These are phyloP conservation scores for Bergia puertoricense DNA, from an alignment of 92 coral and sea anemone genomes.

Conservation along the genomic window DNA sequence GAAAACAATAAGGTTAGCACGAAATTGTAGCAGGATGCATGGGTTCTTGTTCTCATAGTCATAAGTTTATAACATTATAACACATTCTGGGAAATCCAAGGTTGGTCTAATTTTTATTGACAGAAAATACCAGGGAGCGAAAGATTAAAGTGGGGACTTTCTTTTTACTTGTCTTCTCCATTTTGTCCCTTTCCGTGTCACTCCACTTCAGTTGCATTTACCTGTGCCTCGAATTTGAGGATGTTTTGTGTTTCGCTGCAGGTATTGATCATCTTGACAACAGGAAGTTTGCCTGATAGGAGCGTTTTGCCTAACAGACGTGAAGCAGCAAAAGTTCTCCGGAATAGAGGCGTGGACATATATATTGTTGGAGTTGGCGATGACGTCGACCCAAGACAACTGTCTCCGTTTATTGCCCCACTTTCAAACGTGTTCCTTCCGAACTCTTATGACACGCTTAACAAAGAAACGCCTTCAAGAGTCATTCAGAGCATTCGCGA, in stretches of 20 bases:
- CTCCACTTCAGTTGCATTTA: too few species aligned
- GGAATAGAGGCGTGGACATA: slow-evolving; percentile 61
- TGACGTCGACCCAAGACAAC: slow-evolving; percentile 54
- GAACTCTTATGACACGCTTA: slow-evolving; percentile 34
- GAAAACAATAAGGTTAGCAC: too few species aligned
- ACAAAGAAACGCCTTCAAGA: slow-evolving; percentile 11
- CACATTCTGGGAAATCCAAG: too few species aligned
- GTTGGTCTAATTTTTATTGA: too few species aligned
- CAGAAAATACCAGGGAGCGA: too few species aligned
- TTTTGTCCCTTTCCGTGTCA: too few species aligned
- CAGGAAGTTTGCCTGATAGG: slow-evolving; percentile 59
- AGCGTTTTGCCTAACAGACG: slow-evolving; percentile 49
- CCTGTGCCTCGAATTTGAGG: too few species aligned
- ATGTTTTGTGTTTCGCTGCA: background rate
- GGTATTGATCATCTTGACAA: slow-evolving; percentile 70
- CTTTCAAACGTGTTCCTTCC: slow-evolving; percentile 55
- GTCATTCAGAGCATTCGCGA: slow-evolving; percentile 35
- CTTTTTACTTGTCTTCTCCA: too few species aligned
- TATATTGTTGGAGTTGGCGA: slow-evolving; percentile 73
- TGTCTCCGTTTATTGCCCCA: slow-evolving; percentile 58
- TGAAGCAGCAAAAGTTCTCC: slow-evolving; percentile 49
- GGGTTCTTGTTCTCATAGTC: too few species aligned
- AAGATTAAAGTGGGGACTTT: too few species aligned
- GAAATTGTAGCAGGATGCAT: too few species aligned
- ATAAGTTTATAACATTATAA: too few species aligned